Evolutionary conservation across 2,797 vertebrate species (phyloP).

Genomic region (Pseudopleuronectes americanus): DNA sequence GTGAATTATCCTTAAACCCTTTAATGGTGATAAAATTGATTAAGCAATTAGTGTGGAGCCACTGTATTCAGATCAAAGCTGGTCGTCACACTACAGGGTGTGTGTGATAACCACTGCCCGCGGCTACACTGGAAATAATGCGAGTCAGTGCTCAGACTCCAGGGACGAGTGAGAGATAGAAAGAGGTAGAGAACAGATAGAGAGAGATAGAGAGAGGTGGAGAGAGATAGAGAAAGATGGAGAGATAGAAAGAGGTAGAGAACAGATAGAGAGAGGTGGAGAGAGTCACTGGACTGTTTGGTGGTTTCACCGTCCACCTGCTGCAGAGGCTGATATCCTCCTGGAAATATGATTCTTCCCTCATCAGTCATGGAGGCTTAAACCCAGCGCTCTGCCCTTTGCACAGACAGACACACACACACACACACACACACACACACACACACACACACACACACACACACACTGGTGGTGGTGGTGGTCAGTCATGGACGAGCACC

Average conservation of each 20-base stretch:
- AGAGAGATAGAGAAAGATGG: too few species aligned
- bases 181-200: too few species aligned
- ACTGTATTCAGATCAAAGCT: slow-evolving; percentile 68
- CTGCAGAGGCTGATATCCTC: slow-evolving; percentile 32
- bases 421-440: slow-evolving; percentile 7
- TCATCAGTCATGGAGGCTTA: slow-evolving; percentile 63
- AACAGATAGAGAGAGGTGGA: not conserved
- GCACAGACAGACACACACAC: slow-evolving; percentile 24
- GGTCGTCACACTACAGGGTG: slow-evolving; percentile 45
- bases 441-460: not conserved
- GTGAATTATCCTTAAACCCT: slow-evolving; percentile 54
- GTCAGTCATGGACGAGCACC: slow-evolving; percentile 56
- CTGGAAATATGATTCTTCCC: slow-evolving; percentile 52
- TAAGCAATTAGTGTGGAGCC: too few species aligned
- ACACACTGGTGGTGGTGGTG: not conserved
- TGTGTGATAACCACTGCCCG: too few species aligned
- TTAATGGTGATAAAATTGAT: slow-evolving; percentile 41
- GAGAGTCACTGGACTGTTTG: not conserved
- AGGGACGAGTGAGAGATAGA: too few species aligned
- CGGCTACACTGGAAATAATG: too few species aligned
- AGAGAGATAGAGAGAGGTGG: too few species aligned
- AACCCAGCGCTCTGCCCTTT: slow-evolving; percentile 47
- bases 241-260: too few species aligned
- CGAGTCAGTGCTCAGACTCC: too few species aligned
- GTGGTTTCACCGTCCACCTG: slow-evolving; percentile 24